Percentiles rank a stretch among this genome's conserved stretches.
phyloP scores from a whole-genome alignment of 2,888 invertebrate species.

The Nezara viridula region DNA sequence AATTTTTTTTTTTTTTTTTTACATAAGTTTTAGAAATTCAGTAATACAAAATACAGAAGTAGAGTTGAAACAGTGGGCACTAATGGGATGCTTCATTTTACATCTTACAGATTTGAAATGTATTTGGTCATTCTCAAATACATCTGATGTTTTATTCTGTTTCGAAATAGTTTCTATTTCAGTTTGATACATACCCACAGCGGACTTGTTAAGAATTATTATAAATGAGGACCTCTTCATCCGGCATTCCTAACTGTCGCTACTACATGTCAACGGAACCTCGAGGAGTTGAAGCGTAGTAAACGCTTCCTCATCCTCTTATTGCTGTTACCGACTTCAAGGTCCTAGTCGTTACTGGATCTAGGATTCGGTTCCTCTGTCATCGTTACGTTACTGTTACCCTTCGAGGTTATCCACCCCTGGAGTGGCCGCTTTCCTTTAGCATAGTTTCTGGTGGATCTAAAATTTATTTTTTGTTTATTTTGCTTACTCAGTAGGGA shows the following conservation, averaged over 20 bases:
- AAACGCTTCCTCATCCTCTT: slow-evolving; percentile 33
- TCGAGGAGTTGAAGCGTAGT: neutral
- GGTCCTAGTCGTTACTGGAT: neutral
- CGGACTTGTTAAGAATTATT: neutral
- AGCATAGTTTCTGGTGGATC: neutral
- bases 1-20: no score
- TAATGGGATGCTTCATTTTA: no score
- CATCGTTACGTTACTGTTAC: neutral
- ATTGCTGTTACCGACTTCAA: neutral
- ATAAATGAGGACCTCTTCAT: neutral
- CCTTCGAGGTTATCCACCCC: slow-evolving; percentile 22
- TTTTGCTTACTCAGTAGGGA: no score
- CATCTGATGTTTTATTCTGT: no score
- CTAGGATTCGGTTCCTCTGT: neutral
- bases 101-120: no score
- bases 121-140: no score
- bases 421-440: neutral
- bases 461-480: no score
- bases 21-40: no score
- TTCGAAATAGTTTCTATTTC: neutral
- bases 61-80: no score
- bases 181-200: neutral
- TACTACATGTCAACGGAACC: neutral
- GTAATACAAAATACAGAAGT: no score
- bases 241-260: slow-evolving; percentile 13